Evolutionary conservation across 2,888 invertebrate genomes (phyloP).

Genomic region (Harpagoxenus sublaevis): DNA sequence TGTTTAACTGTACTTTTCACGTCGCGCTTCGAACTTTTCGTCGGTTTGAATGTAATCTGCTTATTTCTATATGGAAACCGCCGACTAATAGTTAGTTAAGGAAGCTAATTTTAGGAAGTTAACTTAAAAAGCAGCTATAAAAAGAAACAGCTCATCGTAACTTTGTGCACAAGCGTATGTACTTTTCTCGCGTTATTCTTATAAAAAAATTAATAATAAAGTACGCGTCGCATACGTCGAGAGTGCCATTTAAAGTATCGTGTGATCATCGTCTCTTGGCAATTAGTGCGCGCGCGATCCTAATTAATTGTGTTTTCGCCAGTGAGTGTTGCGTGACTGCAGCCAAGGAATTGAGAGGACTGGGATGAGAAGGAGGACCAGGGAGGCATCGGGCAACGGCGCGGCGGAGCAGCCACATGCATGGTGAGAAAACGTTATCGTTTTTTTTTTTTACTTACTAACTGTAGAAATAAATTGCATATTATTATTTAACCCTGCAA

Average conservation of each 20-base stretch:
- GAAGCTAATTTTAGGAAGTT: not conserved
- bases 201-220: not conserved
- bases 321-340: constrained; percentile 4
- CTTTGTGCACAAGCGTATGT: not conserved
- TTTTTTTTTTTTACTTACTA: not conserved
- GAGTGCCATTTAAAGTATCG: not conserved
- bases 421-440: not conserved
- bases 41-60: too few species aligned
- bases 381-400: not conserved
- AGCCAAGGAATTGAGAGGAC: not conserved
- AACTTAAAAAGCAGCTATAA: not conserved
- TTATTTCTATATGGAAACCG: not conserved
- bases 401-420: not conserved
- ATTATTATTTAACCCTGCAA: not conserved
- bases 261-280: not conserved
- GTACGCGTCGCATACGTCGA: not conserved
- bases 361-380: not conserved
- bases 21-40: not conserved
- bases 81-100: not conserved
- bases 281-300: not conserved
- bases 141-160: not conserved
- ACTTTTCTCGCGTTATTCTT: not conserved
- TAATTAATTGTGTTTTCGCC: not conserved
- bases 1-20: not conserved
- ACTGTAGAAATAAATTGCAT: not conserved